Base-by-base conservation (phyloP, 2,888 invertebrate species). In the Panzeria rudis region DNA sequence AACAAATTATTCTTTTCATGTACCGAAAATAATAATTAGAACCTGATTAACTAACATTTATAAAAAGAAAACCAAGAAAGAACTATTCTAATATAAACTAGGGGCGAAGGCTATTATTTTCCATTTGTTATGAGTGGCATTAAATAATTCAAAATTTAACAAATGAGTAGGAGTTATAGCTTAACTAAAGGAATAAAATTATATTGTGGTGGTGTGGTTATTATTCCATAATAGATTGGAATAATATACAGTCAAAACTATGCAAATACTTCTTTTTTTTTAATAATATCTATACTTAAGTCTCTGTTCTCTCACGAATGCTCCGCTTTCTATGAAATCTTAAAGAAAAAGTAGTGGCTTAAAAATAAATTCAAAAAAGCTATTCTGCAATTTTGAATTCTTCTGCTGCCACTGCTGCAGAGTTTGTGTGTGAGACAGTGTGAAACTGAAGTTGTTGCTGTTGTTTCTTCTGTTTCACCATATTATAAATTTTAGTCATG, bases 401-500 rank as follows among this genome's bases (percentile, higher is more conserved):
- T 41, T 25, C 3, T 32, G 32, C 15, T 17, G 8, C 11, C 3
- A 17, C 38, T 71, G 23, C 50, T 52, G 29, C 44, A 3, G 56
- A 13, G 17, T 52, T 29, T 25, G 13, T 8, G 1, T 29, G 2
- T 3, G 47, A 62, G 15, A 23, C n/a, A n/a, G 25, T 44, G n/a
- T 35, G 52, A 17, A 44, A 20, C 32, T 72, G n/a, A 35, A 17
- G 61, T 38, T 25, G 54, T 41, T 56, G 23, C 44, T n/a, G 47
- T 41, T 75, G 59, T 15, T 69, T 20, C 78, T 15, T 47, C n/a
- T 77, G 17, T 23, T 20, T 15, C 35, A 77, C 62, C 38, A 32
- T 73, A 92, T 92, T 92, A 91, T 91, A 91, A 91, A 92, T 92
- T 92, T 92, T 89, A 92, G 92, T 92, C 92, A 92, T 91, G 92